These are phyloP conservation scores for Sorex maritimensis DNA, from an alignment of 2,797 vertebrate species.

Conservation along the genomic window DNA sequence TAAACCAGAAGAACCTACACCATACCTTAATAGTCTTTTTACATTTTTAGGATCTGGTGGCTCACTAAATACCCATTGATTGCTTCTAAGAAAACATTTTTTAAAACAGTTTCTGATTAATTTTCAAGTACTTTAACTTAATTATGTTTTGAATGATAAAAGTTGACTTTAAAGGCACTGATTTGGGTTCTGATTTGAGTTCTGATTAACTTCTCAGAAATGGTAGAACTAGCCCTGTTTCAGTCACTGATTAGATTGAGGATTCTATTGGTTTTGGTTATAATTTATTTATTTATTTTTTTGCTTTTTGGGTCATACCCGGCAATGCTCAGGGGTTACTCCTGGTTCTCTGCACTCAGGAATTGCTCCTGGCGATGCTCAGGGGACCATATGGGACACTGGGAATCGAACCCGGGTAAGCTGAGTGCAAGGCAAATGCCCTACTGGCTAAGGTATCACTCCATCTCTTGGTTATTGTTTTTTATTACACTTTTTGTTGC, in stretches of 20 bases:
- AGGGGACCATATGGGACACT: too few species aligned
- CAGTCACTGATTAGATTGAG: constrained; percentile 69
- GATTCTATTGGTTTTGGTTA: not conserved
- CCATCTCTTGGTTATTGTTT: constrained; percentile 65
- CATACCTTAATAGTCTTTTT: constrained; percentile 20
- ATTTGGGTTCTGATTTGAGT: constrained; percentile 72
- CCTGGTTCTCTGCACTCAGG: too few species aligned
- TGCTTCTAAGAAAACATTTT: constrained; percentile 62
- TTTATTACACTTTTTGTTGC: constrained; percentile 53
- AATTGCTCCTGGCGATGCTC: too few species aligned
- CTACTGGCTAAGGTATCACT: constrained; percentile 52
- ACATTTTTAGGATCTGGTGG: constrained; percentile 30
- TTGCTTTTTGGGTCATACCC: too few species aligned
- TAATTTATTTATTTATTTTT: too few species aligned
- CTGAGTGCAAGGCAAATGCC: too few species aligned
- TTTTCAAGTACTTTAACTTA: constrained; percentile 63
- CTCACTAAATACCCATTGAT: constrained; percentile 18
- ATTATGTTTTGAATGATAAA: constrained; percentile 67
- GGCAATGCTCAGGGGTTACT: too few species aligned
- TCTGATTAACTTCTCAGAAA: constrained; percentile 78
- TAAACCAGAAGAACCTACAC: constrained; percentile 25
- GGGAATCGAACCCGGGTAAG: too few species aligned
- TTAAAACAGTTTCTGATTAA: constrained; percentile 74
- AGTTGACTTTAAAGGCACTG: constrained; percentile 71
- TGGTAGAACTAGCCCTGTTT: constrained; percentile 59